phyloP scores from a whole-genome alignment of 2,797 vertebrate species.

The Amazona finschi region DNA sequence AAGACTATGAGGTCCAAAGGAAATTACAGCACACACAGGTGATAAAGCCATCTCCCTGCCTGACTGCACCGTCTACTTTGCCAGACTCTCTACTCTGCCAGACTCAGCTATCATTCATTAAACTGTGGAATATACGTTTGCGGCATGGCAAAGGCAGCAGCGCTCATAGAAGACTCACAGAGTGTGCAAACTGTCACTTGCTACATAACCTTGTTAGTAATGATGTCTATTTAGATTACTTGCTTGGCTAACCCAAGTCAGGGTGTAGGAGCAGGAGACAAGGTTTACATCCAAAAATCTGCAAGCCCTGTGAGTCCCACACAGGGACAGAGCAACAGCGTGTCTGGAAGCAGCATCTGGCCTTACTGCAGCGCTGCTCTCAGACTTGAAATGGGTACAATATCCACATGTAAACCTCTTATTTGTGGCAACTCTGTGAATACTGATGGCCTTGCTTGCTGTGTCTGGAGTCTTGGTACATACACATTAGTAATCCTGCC shows the following conservation, averaged over 20 bases:
- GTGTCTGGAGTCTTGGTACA: not conserved
- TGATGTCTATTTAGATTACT: not conserved
- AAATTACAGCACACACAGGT: slow-evolving; percentile 1
- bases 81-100: not conserved
- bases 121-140: not conserved
- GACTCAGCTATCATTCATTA: slow-evolving; percentile 2
- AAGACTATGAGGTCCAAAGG: not conserved
- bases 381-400: not conserved
- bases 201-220: not conserved
- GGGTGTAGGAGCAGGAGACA: not conserved
- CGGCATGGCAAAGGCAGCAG: not conserved
- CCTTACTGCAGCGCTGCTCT: not conserved
- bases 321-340: not conserved
- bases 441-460: not conserved
- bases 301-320: not conserved
- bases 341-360: slow-evolving; percentile 4
- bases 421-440: not conserved
- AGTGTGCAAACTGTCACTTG: not conserved
- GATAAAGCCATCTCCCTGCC: slow-evolving; percentile 23
- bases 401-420: not conserved
- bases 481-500: not conserved
- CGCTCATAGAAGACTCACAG: not conserved
- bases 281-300: not conserved
- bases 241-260: slow-evolving; percentile 9
- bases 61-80: not conserved